Evolutionary conservation across 1,140 invertebrate genomes (phyloP).

Genomic region (Pomphorhynchus laevis): DNA sequence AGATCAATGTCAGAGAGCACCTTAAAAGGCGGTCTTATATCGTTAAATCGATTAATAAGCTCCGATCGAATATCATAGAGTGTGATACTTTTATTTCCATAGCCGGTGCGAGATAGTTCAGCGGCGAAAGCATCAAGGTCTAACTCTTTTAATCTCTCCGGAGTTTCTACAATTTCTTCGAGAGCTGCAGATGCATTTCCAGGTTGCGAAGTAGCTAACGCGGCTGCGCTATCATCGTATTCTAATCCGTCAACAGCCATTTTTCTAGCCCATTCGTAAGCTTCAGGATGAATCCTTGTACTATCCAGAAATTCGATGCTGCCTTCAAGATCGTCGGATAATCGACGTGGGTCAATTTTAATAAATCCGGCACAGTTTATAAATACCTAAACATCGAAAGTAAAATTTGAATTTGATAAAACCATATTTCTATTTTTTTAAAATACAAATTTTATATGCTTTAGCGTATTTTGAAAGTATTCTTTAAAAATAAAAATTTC

Average conservation of each 20-base stretch:
- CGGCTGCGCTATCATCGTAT: slow-evolving; percentile 77
- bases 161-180: slow-evolving; percentile 69
- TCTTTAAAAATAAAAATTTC: too few relatives aligned
- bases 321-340: slow-evolving; percentile 22
- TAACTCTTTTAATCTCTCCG: slow-evolving; percentile 65
- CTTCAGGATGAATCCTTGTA: slow-evolving; percentile 84
- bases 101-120: slow-evolving; percentile 51
- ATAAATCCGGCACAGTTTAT: slow-evolving; percentile 97
- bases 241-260: slow-evolving; percentile 97
- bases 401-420: neutral
- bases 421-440: neutral
- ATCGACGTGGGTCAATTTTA: slow-evolving; percentile 73
- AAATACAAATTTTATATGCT: neutral
- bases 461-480: too few relatives aligned
- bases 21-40: slow-evolving; percentile 40
- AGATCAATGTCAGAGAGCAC: slow-evolving; percentile 44
- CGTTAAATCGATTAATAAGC: slow-evolving; percentile 69
- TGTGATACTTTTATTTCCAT: slow-evolving; percentile 81
- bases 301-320: slow-evolving; percentile 84
- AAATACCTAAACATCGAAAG: slow-evolving; percentile 29
- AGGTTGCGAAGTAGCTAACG: slow-evolving; percentile 29
- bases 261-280: slow-evolving; percentile 93
- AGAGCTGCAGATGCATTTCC: slow-evolving; percentile 69
- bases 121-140: slow-evolving; percentile 93
- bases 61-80: slow-evolving; percentile 83